A percentile compares a stretch with the other conserved stretches of the same genome.
phyloP scores from a whole-genome alignment of 2,113 vertebrate species.

The Ameiurus melas region DNA sequence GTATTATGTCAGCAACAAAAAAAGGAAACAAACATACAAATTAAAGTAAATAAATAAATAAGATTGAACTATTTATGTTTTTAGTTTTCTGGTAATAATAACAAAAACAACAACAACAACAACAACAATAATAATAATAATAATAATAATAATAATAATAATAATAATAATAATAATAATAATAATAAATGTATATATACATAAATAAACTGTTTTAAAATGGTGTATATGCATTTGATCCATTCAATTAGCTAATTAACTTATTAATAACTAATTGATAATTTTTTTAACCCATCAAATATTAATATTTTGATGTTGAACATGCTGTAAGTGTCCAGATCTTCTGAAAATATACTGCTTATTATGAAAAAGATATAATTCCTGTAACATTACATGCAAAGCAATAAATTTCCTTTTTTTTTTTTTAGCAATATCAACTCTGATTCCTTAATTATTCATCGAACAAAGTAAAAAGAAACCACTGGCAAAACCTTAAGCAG shows the following conservation, averaged over 20 bases:
- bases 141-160: too few relatives aligned
- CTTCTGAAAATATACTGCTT: neutral
- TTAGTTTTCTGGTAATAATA: neutral
- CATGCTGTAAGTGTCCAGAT: neutral
- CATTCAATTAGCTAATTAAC: neutral
- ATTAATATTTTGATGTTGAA: neutral
- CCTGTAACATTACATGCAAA: neutral
- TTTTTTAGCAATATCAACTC: slow-evolving; percentile 14
- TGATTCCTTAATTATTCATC: slow-evolving; percentile 37
- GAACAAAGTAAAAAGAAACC: slow-evolving; percentile 3
- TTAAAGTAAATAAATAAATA: too few relatives aligned
- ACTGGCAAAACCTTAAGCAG: neutral
- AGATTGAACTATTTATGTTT: too few relatives aligned
- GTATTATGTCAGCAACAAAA: too few relatives aligned
- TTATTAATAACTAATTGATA: neutral
- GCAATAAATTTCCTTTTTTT: neutral
- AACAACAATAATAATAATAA: too few relatives aligned
- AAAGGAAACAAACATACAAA: too few relatives aligned
- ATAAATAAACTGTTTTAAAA: too few relatives aligned
- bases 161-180: too few relatives aligned
- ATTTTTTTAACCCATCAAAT: neutral
- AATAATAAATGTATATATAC: too few relatives aligned
- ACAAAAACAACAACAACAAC: too few relatives aligned
- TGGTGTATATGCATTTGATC: neutral
- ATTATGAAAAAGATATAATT: neutral